These are phyloP conservation scores for Platycheirus albimanus DNA, from an alignment of 2,888 invertebrate species.

Conservation along the genomic window DNA sequence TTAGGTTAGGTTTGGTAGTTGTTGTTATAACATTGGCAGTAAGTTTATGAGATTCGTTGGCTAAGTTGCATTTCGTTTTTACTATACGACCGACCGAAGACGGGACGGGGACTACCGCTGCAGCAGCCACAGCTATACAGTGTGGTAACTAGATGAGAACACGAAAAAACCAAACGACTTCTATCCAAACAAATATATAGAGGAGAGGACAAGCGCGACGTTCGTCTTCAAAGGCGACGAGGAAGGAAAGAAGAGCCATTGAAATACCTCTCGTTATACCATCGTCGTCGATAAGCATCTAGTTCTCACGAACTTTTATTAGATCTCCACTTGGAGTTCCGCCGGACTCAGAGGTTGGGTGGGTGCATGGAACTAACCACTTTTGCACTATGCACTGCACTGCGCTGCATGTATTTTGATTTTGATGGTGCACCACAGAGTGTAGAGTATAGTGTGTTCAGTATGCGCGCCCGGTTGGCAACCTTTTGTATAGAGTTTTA, in stretches of 20 bases:
- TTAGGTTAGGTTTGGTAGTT: too few species aligned
- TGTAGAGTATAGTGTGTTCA: too few species aligned
- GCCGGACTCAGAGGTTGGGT: conserved; percentile 74
- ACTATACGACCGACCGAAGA: background rate
- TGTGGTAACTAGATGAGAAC: conserved; percentile 72
- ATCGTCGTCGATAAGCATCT: conserved; percentile 79
- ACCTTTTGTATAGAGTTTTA: conserved; percentile 53
- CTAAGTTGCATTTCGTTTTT: conserved; percentile 60
- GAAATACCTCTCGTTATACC: conserved; percentile 74
- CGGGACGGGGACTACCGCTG: conserved; percentile 1
- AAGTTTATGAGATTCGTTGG: conserved; percentile 70
- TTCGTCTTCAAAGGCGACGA: conserved; percentile 48
- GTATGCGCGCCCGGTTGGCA: conserved; percentile 62
- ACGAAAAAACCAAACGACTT: conserved; percentile 49
- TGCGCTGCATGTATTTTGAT: conserved; percentile 60
- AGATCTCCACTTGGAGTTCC: conserved; percentile 73
- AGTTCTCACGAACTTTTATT: conserved; percentile 82
- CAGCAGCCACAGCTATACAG: conserved; percentile 47
- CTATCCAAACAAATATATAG: background rate
- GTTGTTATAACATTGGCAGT: conserved; percentile 40
- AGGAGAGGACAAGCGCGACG: conserved; percentile 36
- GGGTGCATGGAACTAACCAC: conserved; percentile 72
- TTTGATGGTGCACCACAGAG: conserved; percentile 19
- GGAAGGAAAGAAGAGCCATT: conserved; percentile 70
- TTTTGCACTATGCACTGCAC: conserved; percentile 74